These are phyloP conservation scores for Agrypnus murinus DNA, from an alignment of 2,888 invertebrate species.

Conservation along the genomic window DNA sequence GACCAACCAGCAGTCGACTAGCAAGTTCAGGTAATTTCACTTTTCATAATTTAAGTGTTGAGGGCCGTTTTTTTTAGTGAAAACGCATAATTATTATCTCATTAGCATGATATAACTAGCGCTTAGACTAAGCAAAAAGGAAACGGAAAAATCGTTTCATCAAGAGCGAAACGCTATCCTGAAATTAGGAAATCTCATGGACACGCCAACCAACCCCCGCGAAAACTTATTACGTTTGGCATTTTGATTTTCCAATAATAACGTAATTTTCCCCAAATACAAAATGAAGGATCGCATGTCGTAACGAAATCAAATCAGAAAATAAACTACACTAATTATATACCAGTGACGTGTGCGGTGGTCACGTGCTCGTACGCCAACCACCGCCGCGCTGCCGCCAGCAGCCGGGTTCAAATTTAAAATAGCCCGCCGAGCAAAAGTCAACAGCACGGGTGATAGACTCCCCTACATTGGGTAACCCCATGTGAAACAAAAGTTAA, in stretches of 20 bases:
- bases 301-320: slow-evolving; percentile 66
- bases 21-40: slow-evolving; percentile 90
- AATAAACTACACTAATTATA: slow-evolving; percentile 62
- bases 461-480: slow-evolving; percentile 45
- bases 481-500: slow-evolving; percentile 67
- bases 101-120: slow-evolving; percentile 40
- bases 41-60: slow-evolving; percentile 8
- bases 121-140: slow-evolving; percentile 36
- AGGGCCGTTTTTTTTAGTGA: background rate
- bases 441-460: slow-evolving; percentile 23
- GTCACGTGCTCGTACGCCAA: slow-evolving; percentile 61
- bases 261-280: slow-evolving; percentile 51
- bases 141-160: slow-evolving; percentile 49
- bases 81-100: slow-evolving; percentile 43
- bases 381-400: too few relatives aligned
- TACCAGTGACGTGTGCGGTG: slow-evolving; percentile 58
- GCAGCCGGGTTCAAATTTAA: slow-evolving; percentile 34
- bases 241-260: slow-evolving; percentile 48
- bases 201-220: slow-evolving; percentile 53
- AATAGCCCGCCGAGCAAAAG: slow-evolving; percentile 27
- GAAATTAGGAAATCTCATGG: slow-evolving; percentile 51
- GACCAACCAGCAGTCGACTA: slow-evolving; percentile 95
- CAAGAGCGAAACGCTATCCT: slow-evolving; percentile 46
- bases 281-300: slow-evolving; percentile 65
- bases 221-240: slow-evolving; percentile 51